Percentiles rank a stretch among this genome's conserved stretches.
Conservation (phyloP, 2,888 invertebrate species). For the Hypselothyrea guttata region DNA sequence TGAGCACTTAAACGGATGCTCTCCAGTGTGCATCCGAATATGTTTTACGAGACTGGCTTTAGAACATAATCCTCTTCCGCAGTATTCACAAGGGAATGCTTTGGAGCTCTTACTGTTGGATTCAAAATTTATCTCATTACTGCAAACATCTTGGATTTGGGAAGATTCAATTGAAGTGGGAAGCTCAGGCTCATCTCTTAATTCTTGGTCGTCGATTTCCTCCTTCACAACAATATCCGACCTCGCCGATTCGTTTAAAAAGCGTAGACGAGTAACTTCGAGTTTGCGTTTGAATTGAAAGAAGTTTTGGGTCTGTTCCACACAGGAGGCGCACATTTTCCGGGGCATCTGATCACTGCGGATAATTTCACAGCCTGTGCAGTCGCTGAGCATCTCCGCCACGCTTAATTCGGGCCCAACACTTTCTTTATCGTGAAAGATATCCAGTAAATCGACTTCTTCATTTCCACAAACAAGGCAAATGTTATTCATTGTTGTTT, state of each 20-base stretch:
- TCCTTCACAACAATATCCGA: too few relatives aligned
- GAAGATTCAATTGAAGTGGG: too few relatives aligned
- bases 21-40: too few relatives aligned
- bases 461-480: slow-evolving; percentile 64
- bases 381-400: slow-evolving; percentile 59
- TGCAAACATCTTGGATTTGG: too few relatives aligned
- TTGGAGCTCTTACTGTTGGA: too few relatives aligned
- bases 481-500: slow-evolving; percentile 10
- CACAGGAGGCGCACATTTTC: slow-evolving; percentile 69
- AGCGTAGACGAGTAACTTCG: slow-evolving; percentile 61
- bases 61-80: too few relatives aligned
- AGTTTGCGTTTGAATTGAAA: slow-evolving; percentile 76
- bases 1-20: slow-evolving; percentile 14
- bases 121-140: too few relatives aligned
- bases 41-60: too few relatives aligned
- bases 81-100: too few relatives aligned
- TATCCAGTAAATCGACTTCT: slow-evolving; percentile 33
- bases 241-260: slow-evolving; percentile 9
- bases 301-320: slow-evolving; percentile 50
- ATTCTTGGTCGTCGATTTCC: too few relatives aligned
- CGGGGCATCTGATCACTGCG: slow-evolving; percentile 58
- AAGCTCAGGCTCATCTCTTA: too few relatives aligned
- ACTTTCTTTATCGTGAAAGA: slow-evolving; percentile 35
- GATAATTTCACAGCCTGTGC: slow-evolving; percentile 48
- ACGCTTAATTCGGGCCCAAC: too few relatives aligned